These are phyloP conservation scores for Corynorhinus townsendii DNA, from an alignment of 2,113 vertebrate species.

Conservation along the genomic window DNA sequence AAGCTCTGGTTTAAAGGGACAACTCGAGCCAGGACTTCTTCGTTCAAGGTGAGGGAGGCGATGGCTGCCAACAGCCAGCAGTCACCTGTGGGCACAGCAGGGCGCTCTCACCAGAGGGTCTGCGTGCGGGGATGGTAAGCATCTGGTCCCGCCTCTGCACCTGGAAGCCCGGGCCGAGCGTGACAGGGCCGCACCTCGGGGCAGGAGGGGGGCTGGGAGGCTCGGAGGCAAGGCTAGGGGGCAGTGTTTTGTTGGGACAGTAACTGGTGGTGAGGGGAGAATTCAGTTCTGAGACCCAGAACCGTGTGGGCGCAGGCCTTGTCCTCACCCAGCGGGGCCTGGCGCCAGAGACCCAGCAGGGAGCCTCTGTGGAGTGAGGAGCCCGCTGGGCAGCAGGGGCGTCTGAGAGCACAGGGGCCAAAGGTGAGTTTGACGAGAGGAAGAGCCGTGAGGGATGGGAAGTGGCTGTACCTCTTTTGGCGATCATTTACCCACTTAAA, in stretches of 20 bases:
- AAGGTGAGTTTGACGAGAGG: not conserved
- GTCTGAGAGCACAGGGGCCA: not conserved
- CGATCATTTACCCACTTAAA: not conserved
- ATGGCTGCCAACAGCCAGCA: conserved; percentile 92
- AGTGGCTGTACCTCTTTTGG: too few species aligned
- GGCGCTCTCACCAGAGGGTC: not conserved
- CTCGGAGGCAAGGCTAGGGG: not conserved
- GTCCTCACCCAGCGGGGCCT: not conserved
- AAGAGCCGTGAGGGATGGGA: not conserved
- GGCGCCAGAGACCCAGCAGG: too few species aligned
- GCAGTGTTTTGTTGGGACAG: not conserved
- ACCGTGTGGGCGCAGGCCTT: not conserved
- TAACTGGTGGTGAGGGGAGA: not conserved
- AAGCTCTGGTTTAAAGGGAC: conserved; percentile 87
- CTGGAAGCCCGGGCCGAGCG: fast-evolving
- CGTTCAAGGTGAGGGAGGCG: conserved; percentile 86
- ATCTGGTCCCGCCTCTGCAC: not conserved
- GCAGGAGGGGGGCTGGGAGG: not conserved
- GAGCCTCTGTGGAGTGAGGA: not conserved
- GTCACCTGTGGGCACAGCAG: conserved; percentile 78
- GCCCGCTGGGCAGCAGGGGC: not conserved
- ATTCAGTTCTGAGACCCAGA: not conserved
- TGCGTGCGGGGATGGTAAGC: not conserved
- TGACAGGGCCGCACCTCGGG: not conserved
- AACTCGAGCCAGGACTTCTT: conserved; percentile 84